Base-by-base conservation (phyloP, 1,140 invertebrate genomes). In the Pristionchus pacificus region DNA sequence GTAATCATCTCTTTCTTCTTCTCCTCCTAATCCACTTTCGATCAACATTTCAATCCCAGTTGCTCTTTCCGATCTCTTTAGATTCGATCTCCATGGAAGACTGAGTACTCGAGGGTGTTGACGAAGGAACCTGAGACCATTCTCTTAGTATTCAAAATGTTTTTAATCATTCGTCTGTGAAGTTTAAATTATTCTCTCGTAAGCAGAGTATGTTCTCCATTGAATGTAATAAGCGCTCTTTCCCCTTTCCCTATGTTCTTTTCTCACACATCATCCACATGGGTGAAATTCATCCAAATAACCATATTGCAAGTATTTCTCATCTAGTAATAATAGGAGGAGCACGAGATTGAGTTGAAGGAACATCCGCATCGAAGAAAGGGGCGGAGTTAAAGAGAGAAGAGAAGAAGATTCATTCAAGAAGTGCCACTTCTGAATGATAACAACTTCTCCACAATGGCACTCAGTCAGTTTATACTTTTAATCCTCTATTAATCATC, bases 1-100 rank as follows among this genome's bases (percentile, higher is more conserved):
- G 64, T 76, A 80, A 32, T 73, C 70, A 64, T 83, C 38, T 19
- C 6, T 49, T 10, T 19, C 19, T 10, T 19, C 19, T 10, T 49
- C 38, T 49, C 38, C 38, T 49, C 38, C 38, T 19, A 49, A 49
- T 49, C 38, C 27, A 91, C 92, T 65, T 91, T 93, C 79, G 91
- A 91, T 6, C 98, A 94, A 85, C 85, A 93, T 92, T 84, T 98
- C 95, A 80, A 98, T 93, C 27, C 92, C 92, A 87, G 98, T 98
- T 1, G 95, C 91, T 65, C 91, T 92, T 84, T 97, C 91, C 2
- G 95, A 92, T 78, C 96, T 87, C 80, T 93, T 93, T 0, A 95
- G 89, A 31, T 90, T 90, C 75, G 90, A 89, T 81, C 91, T 93
- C 85, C 97, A 97, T 77, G 90, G 90, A 90, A 97, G 91, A 19